Evolutionary conservation across 2,113 vertebrate species (phyloP).

Genomic region (Calyptommatus sinebrachiatus): DNA sequence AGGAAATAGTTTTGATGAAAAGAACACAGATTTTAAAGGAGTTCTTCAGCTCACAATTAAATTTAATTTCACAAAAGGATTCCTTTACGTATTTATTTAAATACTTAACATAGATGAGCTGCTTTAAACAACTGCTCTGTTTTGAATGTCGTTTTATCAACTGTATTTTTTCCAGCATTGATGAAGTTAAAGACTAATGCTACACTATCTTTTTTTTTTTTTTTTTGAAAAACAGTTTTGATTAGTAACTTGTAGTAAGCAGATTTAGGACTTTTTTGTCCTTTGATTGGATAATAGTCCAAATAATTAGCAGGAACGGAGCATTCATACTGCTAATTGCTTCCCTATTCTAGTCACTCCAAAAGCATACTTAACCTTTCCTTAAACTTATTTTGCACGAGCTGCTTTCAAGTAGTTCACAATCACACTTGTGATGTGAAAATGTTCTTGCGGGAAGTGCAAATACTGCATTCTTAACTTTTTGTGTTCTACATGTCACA

Average conservation of each 20-base stretch:
- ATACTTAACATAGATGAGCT: slow-evolving; percentile 38
- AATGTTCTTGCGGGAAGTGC: too few species aligned
- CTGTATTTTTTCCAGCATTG: neutral
- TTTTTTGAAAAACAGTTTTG: neutral
- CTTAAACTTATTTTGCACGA: too few species aligned
- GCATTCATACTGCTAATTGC: too few species aligned
- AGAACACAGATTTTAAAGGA: slow-evolving; percentile 29
- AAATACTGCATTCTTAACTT: too few species aligned
- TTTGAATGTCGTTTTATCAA: slow-evolving; percentile 33
- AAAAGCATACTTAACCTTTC: too few species aligned
- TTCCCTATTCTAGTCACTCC: too few species aligned
- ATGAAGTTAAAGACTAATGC: neutral
- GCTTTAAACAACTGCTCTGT: slow-evolving; percentile 37
- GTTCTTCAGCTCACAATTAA: slow-evolving; percentile 32
- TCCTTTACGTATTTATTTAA: slow-evolving; percentile 46
- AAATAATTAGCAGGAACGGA: too few species aligned
- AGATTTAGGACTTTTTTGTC: neutral
- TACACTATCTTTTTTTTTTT: neutral
- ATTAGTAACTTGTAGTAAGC: neutral
- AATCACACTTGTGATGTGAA: too few species aligned
- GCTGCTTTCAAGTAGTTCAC: too few species aligned
- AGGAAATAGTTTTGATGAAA: slow-evolving; percentile 4
- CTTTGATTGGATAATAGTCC: too few species aligned
- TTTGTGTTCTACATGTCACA: too few species aligned
- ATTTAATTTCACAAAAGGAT: slow-evolving; percentile 45